Evolutionary conservation across 2,113 vertebrate genomes (phyloP).

Genomic region (Dolichotis patagonum): DNA sequence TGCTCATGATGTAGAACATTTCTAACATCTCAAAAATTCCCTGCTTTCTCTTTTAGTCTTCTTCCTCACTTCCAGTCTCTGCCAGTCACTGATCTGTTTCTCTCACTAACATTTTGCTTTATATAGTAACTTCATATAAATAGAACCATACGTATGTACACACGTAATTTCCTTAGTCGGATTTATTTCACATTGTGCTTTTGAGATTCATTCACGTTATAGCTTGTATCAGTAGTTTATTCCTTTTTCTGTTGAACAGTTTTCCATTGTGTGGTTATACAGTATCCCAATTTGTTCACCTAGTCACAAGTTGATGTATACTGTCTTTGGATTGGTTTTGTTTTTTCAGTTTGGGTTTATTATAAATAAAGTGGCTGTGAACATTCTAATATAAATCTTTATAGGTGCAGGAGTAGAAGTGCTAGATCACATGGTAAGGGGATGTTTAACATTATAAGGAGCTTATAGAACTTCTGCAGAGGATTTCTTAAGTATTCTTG

Average conservation of each 20-base stretch:
- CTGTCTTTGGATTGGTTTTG: not conserved
- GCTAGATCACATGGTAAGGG: not conserved
- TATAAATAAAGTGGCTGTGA: not conserved
- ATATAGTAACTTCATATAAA: not conserved
- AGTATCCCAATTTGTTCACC: not conserved
- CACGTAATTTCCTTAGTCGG: not conserved
- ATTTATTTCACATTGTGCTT: not conserved
- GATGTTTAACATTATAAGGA: not conserved
- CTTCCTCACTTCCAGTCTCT: not conserved
- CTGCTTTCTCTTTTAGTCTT: not conserved
- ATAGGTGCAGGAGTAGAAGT: not conserved
- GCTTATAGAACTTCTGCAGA: not conserved
- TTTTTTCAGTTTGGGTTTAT: not conserved
- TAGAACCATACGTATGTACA: not conserved
- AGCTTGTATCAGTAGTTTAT: not conserved
- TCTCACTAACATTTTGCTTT: not conserved
- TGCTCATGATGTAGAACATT: not conserved
- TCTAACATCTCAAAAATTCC: not conserved
- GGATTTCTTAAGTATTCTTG: not conserved
- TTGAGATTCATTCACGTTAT: not conserved
- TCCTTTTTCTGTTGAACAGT: not conserved
- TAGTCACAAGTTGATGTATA: not conserved
- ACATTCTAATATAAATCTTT: not conserved
- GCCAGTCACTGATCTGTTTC: not conserved
- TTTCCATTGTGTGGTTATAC: not conserved